Base-by-base conservation (phyloP, 1,140 invertebrate species). In the Adoxophyes honmai region DNA sequence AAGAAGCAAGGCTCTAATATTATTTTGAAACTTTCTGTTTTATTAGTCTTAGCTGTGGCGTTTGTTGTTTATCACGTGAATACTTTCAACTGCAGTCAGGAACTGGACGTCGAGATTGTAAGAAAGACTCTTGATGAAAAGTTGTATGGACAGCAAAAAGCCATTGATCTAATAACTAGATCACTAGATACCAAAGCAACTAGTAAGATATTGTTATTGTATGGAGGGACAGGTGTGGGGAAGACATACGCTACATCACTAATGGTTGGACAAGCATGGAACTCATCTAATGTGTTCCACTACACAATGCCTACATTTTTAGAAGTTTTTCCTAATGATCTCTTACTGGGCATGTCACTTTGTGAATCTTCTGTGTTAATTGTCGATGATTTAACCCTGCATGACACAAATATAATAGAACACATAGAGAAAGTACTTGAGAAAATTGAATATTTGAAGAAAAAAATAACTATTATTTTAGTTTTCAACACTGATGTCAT, bases 141-240 rank as follows among this genome's bases (percentile, higher is more conserved):
- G 55, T 9, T 89, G 28, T 78, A 77, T 75, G 87, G 84, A n/a
- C 87, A 89, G 57, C 7, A 62, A 10, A 53, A 60, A 53, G 85
- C 78, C 38, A 54, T 75, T 15, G 52, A 75, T 37, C 53, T 39
- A 37, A 66, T 88, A 9, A 57, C 80, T 34, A 51, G 73, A 10
- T 57, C 75, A 42, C 57, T 89, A 15, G 56, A 75, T 48, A 44
- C 34, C 42, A 52, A 75, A 38, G 62, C 42, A 6, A 61, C 18
- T 11, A 70, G 55, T 38, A 88, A 88, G 73, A 67, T 88, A 1
- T 54, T 88, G 44, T 53, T 86, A 52, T 68, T 88, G 13, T 81
- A 77, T 73, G 87, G 87, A 52, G 73, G 82, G 8, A 88, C 85
- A 42, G 87, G 87, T 53, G 81, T 85, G 18, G 87, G 87, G 0